Conservation (phyloP, 2,113 vertebrate genomes). For the Motacilla alba region DNA sequence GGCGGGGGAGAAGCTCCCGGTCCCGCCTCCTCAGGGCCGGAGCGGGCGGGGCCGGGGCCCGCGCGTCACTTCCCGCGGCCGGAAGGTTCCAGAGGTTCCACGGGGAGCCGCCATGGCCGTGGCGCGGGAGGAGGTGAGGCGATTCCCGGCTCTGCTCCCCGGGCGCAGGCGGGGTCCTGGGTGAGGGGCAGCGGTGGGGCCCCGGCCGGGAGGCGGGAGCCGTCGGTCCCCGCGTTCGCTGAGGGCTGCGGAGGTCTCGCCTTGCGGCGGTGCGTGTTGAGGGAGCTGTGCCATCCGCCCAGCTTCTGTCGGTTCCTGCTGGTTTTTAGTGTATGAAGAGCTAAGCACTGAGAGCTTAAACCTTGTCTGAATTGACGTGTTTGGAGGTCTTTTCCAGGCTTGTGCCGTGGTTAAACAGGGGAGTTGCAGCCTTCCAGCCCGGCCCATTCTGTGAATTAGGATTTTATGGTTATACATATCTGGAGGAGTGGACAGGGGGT, state of each 20-base stretch:
- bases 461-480: not conserved
- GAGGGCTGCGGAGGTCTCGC: not conserved
- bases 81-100: not conserved
- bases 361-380: not conserved
- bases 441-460: not conserved
- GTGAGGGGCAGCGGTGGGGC: not conserved
- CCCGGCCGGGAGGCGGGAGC: not conserved
- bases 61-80: not conserved
- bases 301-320: not conserved
- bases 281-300: not conserved
- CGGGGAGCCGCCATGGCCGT: not conserved
- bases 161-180: not conserved
- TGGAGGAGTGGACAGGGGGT: no score
- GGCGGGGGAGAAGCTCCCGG: accelerated
- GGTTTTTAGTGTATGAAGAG: not conserved
- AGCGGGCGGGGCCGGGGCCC: accelerated
- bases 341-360: not conserved
- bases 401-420: not conserved
- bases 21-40: not conserved
- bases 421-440: not conserved
- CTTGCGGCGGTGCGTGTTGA: not conserved
- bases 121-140: not conserved
- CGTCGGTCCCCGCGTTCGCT: not conserved
- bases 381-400: not conserved
- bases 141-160: not conserved